Evolutionary conservation across 1,140 invertebrate genomes (phyloP).

Genomic region (Asbolus verrucosus): DNA sequence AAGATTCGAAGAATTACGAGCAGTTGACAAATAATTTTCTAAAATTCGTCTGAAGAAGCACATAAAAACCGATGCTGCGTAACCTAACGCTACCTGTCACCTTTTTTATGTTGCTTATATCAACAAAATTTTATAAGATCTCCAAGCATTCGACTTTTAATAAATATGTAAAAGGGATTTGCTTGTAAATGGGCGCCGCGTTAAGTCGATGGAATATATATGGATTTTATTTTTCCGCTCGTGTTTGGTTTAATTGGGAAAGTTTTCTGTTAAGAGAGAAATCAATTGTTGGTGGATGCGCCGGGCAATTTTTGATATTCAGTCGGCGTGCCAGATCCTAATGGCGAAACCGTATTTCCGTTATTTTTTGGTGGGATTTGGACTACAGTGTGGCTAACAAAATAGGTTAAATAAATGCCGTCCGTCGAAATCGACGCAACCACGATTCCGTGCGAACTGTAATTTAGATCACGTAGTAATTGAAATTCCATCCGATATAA

Average conservation of each 20-base stretch:
- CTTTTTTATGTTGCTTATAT: too few species aligned
- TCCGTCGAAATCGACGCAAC: background rate
- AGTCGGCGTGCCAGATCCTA: background rate
- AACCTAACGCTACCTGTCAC: too few species aligned
- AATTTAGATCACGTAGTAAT: conserved; percentile 37
- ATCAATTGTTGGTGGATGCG: conserved; percentile 26
- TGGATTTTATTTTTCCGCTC: conserved; percentile 11
- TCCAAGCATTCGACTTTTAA: too few species aligned
- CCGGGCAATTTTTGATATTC: conserved; percentile 32
- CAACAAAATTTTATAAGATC: too few species aligned
- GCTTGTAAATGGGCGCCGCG: background rate
- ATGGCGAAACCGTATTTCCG: background rate
- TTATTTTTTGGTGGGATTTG: conserved; percentile 1
- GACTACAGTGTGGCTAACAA: background rate
- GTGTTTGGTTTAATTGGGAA: background rate
- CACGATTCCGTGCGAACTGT: background rate
- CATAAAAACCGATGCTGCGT: too few species aligned
- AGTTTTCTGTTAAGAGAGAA: background rate
- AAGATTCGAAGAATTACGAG: too few species aligned
- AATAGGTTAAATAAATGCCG: conserved; percentile 21
- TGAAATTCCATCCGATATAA: conserved; percentile 22
- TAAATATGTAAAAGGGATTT: background rate
- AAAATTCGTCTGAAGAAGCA: too few species aligned
- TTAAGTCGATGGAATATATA: background rate
- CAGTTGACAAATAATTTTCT: too few species aligned